Base-by-base conservation (phyloP, 2,797 vertebrate species). In the Leucoraja ocellata region DNA sequence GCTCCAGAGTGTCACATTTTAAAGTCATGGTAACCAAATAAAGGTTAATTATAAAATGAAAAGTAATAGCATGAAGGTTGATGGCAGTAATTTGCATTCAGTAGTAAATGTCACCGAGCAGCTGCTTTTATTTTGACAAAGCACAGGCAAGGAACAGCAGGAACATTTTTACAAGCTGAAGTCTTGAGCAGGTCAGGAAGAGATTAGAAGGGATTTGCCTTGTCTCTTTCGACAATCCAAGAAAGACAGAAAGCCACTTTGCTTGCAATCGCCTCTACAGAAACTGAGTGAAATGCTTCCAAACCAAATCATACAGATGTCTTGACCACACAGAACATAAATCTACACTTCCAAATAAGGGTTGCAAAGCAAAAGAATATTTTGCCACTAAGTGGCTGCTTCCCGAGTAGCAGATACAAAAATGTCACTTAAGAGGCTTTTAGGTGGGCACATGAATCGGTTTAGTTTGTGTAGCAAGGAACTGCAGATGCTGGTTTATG, bases 111-210 rank as follows among this genome's bases (percentile, higher is more conserved):
- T 88, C 84, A 68, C 63, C 1, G 36, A 32, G 36, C 61, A 10
- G 84, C 63, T 32, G 83, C n/a, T 68, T 68, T 54, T 88, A 63
- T 88, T 88, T 10, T 88, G 84, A 88, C 84, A 88, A 16, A 68
- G 63, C 18, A 18, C n/a, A 68, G 63, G 36, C 16, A 1, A 36
- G n/a, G 61, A 63, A 21, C n/a, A 88, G 63, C 16, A 36, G 36
- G 84, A 88, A 21, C n/a, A 36, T 36, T 58, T 83, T 88, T 88
- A 88, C 63, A 18, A 68, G n/a, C n/a, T 68, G 1, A 6, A 36
- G n/a, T 32, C 36, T 88, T 36, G 84, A 36, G 84, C n/a, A 88
- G 63, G 8, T 88, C 1, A 36, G 61, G 28, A 32, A n/a, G 83
- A 61, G 58, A 86, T 86, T 86, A 86, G 5, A 65, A 1, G n/a